Base-by-base conservation (phyloP, 2,797 vertebrate genomes). In the Rhinichthys osculus region DNA sequence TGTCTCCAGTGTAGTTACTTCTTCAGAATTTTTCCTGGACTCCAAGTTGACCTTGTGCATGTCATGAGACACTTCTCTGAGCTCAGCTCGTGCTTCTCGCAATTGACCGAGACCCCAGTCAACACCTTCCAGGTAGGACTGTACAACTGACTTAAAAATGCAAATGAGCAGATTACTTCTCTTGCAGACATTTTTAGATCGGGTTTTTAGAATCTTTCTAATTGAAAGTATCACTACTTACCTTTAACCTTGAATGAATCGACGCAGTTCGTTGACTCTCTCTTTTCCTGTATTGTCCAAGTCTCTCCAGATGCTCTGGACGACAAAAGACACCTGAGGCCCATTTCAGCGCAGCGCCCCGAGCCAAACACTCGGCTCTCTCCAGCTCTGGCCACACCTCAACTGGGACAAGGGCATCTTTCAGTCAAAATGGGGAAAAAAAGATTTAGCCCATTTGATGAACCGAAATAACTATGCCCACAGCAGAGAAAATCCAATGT, bases 321-420 rank as follows among this genome's bases (percentile, higher is more conserved):
- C 91, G 93, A 90, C 97, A 98, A 93, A 99, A 99, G 77, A 99
- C 95, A 16, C 96, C 97, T 0, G 98, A 99, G 3, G 98, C 98
- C 98, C 98, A 99, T 94, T 99, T 99, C 85, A 99, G 93, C 11
- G 98, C 98, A 0, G 97, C 96, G 1, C 98, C 98, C 11, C 97
- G 95, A 0, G 98, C 98, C 94, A 99, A 78, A 78, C 92, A 88
- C 91, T 99, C 97, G 0, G 98, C 98, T 89, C 97, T 94, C 91
- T 97, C 96, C 72, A 95, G 93, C 93, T 99, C 98, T 0, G 97
- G 96, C 97, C 97, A 98, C 78, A 96, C 95, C 90, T 93, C 92
- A 0, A 91, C 93, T 92, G 85, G 84, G 47, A 90, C 71, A 84
- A 72, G 85, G 82, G 83, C 85, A 85, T 88, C 80, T 78, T 64